phyloP scores from a whole-genome alignment of 2,797 vertebrate species.

The Nyctibius grandis region DNA sequence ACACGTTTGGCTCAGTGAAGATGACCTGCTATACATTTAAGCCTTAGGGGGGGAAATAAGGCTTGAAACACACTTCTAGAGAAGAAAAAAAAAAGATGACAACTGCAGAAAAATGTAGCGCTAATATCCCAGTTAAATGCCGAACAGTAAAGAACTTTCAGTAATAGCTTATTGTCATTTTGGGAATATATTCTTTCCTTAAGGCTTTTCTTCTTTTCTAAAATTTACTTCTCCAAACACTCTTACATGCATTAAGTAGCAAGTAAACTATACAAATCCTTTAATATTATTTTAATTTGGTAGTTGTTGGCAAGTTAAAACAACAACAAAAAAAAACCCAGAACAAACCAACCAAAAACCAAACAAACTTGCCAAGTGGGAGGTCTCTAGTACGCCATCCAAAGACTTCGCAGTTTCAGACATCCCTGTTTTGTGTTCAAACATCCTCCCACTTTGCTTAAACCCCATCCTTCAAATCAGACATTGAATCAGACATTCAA shows the following conservation, averaged over 20 bases:
- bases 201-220: neutral
- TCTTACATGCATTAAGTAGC: neutral
- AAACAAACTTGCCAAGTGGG: neutral
- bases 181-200: neutral
- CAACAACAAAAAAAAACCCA: neutral
- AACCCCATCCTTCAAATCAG: neutral
- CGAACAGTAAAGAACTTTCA: neutral
- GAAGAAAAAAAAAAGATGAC: neutral
- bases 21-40: neutral
- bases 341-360: neutral
- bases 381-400: neutral
- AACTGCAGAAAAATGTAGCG: neutral
- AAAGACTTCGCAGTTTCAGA: neutral
- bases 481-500: too few relatives aligned
- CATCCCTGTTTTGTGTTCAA: neutral
- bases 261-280: neutral
- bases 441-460: neutral
- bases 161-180: neutral
- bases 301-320: neutral
- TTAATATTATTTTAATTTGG: neutral
- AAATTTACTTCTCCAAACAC: neutral
- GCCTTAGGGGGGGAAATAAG: neutral
- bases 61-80: neutral
- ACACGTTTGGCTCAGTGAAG: neutral
- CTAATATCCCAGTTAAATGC: neutral